These are phyloP conservation scores for Marcusenius ussheri DNA, from an alignment of 2,113 vertebrate species.

Conservation along the genomic window DNA sequence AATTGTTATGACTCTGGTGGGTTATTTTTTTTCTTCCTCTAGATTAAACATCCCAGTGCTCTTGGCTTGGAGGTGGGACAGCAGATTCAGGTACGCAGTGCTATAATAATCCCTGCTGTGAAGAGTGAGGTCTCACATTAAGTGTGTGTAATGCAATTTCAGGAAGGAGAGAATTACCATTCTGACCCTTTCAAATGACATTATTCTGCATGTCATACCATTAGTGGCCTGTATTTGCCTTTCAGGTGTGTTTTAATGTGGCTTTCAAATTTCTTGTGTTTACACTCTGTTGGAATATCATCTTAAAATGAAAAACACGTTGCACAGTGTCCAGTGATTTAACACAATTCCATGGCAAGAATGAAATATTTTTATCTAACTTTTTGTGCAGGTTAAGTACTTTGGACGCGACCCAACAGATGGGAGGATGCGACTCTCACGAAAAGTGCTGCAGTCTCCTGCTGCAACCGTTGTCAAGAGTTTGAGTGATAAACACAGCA, in stretches of 20 bases:
- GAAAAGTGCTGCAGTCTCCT: conserved; percentile 87
- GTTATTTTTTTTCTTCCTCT: conserved; percentile 30
- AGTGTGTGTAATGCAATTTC: not conserved
- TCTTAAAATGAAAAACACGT: not conserved
- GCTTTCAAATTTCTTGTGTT: not conserved
- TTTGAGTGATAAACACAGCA: conserved; percentile 76
- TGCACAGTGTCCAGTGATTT: not conserved
- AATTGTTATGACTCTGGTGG: not conserved
- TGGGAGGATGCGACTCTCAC: conserved; percentile 90
- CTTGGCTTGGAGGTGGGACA: conserved; percentile 90
- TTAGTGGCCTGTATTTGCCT: not conserved
- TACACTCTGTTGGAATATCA: not conserved
- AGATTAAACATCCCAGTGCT: conserved; percentile 90
- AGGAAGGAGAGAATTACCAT: not conserved
- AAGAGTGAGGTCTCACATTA: not conserved
- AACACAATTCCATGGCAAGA: not conserved
- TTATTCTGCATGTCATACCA: not conserved
- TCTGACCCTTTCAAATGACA: not conserved
- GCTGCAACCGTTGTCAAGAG: conserved; percentile 67
- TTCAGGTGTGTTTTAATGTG: not conserved
- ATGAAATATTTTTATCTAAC: not conserved
- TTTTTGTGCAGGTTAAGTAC: conserved; percentile 81
- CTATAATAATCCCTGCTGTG: not conserved
- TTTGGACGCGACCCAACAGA: conserved; percentile 94
- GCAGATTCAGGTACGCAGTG: conserved; percentile 81